Evolutionary conservation across 2,113 vertebrate genomes (phyloP).

Genomic region (Rhodinocichla rosea): DNA sequence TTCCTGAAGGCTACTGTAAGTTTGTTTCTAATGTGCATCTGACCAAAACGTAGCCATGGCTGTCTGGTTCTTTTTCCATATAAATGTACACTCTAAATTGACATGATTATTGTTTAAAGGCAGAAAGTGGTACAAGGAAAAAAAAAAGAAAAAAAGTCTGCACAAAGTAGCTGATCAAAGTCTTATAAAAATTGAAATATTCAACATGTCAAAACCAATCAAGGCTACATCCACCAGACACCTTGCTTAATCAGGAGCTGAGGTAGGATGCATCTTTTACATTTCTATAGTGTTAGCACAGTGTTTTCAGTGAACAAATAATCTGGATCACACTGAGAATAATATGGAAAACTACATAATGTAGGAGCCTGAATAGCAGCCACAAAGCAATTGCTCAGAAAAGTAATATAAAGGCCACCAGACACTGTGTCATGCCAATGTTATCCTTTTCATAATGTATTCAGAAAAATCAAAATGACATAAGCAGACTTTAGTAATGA

Average conservation of each 20-base stretch:
- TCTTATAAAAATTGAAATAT: background rate
- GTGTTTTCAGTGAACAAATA: background rate
- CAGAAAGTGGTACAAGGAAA: background rate
- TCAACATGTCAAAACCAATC: background rate
- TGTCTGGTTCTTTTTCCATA: background rate
- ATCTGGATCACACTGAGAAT: background rate
- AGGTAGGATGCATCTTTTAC: background rate
- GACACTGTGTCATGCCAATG: background rate
- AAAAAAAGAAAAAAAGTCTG: background rate
- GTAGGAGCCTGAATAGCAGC: background rate
- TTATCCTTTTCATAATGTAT: background rate
- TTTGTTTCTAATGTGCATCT: background rate
- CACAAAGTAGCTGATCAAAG: background rate
- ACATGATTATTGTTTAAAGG: background rate
- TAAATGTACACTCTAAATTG: background rate
- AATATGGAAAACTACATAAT: background rate
- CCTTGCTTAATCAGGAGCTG: background rate
- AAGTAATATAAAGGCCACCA: constrained; percentile 22
- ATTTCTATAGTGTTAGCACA: background rate
- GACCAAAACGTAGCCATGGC: background rate
- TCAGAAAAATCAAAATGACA: constrained; percentile 30
- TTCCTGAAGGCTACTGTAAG: background rate
- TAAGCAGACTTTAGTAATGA: background rate
- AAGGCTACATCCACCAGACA: background rate
- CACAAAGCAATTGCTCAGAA: background rate